Base-by-base conservation (phyloP, 2,797 vertebrate species). In the Eutrigla gurnardus region DNA sequence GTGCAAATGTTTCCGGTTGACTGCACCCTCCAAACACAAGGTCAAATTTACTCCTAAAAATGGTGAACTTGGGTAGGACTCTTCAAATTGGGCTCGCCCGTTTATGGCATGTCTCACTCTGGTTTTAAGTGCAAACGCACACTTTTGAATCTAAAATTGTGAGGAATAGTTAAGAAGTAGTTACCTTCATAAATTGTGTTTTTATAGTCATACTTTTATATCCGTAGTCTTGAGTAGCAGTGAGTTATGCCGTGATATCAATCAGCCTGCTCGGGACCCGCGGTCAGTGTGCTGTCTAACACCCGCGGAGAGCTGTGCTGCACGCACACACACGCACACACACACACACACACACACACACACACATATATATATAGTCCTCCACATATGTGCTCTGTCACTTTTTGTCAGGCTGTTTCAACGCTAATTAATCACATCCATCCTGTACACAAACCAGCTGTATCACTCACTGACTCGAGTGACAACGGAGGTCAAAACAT, bases 401-500 rank as follows among this genome's bases (percentile, higher is more conserved):
- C 42, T 82, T 77, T 25, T 46, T 78, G 78, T 85, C 76, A 73
- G 60, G 70, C 78, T 79, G 62, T 81, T 75, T 81, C 71, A 47
- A 35, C 1, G 73, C 65, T 89, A 82, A 91, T 87, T 85, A 88
- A 86, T 83, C 82, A 69, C 54, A 65, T 25, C 35, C 55, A 10
- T 59, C 70, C 64, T 37, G 70, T 6, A 53, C 42, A 58, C 0
- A 5, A 50, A 71, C 14, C 80, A 67, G 78, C 83, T 74, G 73
- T 25, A 75, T 63, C 67, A 18, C 60, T 78, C 76, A 42, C 35
- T 4, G 12, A 71, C 70, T 50, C 42, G 45, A 60, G 60, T 43
- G 75, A 78, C 81, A 83, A 70, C 17, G 12, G 25, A 64, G 82
- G 85, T 86, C 84, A 83, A 58, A 83, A 40, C 62, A 72, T 50